Percentiles rank a stretch among this genome's conserved stretches.
These are phyloP conservation scores for Tetragonisca angustula DNA, from an alignment of 2,888 invertebrate species.

Conservation along the genomic window DNA sequence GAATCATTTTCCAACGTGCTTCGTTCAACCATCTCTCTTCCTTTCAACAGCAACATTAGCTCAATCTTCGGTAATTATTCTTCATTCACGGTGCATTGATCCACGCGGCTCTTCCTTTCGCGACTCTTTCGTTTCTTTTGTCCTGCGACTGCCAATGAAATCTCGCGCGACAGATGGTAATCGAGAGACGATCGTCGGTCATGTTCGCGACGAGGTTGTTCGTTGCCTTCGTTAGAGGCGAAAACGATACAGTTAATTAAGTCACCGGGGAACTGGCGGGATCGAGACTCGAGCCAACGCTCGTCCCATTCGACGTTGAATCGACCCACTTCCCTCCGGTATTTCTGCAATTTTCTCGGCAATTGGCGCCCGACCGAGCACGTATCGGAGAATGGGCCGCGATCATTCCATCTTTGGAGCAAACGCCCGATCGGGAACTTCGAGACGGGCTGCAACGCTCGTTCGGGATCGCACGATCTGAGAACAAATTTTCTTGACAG, in stretches of 20 bases:
- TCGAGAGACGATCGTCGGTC: background rate
- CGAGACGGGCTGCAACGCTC: constrained; percentile 4
- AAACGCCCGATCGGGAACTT: constrained; percentile 47
- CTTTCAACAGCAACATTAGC: background rate
- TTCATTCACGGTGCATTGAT: background rate
- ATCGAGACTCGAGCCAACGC: constrained; percentile 24
- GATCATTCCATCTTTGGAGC: constrained; percentile 58
- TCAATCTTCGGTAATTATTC: background rate
- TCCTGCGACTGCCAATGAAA: background rate
- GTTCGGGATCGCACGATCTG: constrained; percentile 7
- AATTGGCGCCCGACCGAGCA: constrained; percentile 54
- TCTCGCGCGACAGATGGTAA: constrained; percentile 6
- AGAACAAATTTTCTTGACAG: constrained; percentile 43
- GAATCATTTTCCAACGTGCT: background rate
- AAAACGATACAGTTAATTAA: constrained; percentile 57
- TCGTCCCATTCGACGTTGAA: constrained; percentile 58
- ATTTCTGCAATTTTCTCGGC: constrained; percentile 74
- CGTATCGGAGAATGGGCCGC: constrained; percentile 49
- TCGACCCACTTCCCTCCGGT: constrained; percentile 73
- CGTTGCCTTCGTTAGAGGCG: constrained; percentile 35
- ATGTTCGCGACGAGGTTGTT: background rate
- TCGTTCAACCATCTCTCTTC: background rate
- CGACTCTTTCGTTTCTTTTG: background rate
- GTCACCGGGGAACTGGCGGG: constrained; percentile 48
- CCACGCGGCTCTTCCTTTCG: background rate